A percentile compares a stretch with the other conserved stretches of the same genome.
Evolutionary conservation across 2,797 vertebrate genomes (phyloP).

Genomic region (Brachymystax lenok): DNA sequence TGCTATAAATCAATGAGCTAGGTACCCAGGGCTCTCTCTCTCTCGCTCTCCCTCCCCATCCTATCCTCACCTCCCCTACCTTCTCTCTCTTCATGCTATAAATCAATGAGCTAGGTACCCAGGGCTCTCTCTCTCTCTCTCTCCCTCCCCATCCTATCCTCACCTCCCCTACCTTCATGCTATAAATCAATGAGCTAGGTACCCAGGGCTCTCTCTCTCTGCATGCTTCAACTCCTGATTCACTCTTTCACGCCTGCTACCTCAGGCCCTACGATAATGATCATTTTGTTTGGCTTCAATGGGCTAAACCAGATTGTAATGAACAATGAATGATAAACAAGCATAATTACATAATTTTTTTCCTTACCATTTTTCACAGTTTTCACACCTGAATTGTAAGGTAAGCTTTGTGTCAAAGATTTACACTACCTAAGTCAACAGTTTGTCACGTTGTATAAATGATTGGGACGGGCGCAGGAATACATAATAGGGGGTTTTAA

Average conservation of each 20-base stretch:
- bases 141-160: background rate
- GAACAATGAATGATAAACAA: no score
- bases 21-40: slow-evolving; percentile 27
- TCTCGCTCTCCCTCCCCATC: background rate
- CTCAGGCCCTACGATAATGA: background rate
- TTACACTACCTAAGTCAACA: background rate
- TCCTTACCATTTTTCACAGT: no score
- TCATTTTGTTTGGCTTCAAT: no score
- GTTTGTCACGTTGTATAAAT: no score
- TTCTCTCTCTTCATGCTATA: background rate
- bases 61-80: slow-evolving; percentile 7
- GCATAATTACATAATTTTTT: no score
- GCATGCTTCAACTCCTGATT: slow-evolving; percentile 12
- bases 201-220: background rate
- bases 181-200: slow-evolving; percentile 1
- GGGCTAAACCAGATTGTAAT: no score
- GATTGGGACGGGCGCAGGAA: no score
- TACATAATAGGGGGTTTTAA: no score
- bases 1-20: no score
- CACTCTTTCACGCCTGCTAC: slow-evolving; percentile 1
- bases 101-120: slow-evolving; percentile 1
- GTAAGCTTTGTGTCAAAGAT: no score
- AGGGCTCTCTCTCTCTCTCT: slow-evolving; percentile 1
- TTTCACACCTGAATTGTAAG: no score
- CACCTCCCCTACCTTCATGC: background rate